Base-by-base conservation (phyloP, 64 coral and sea anemone species). In the Acropora tenuis region DNA sequence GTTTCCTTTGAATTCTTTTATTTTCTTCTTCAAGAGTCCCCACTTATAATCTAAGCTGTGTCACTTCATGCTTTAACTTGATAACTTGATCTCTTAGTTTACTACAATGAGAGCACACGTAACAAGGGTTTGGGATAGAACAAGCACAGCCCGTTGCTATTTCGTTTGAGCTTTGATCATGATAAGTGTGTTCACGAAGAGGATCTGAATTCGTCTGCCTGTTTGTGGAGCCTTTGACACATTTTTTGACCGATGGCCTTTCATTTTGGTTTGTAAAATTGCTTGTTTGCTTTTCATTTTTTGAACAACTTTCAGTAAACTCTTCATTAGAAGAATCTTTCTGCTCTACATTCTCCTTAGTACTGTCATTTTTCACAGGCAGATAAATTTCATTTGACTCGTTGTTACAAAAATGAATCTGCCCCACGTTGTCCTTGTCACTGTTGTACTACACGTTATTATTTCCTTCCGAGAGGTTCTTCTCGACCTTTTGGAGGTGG, bases 251-350 rank as follows among this genome's bases (percentile, higher is more conserved):
- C 49, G 69, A 74, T 76, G 73, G 68, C 74, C 73, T 88, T 88
- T 88, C 86, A 88, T 67, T 88, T 59, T 88, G 86, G 74, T 41
- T 76, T 88, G 74, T 69, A 88, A 74, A 69, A 88, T 87, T 88
- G 67, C 13, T 40, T 88, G 71, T 88, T 88, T 88, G 69, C 10
- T 45, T 88, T 68, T 88, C 86, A 75, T 9, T 88, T 88, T 88
- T 75, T 47, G 76, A 20, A 69, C 10, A 17, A 88, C 57, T 58
- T 47, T 16, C 50, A 88, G 44, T 58, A 57, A 58, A 58, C 4
- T 80, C 5, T 80, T 80, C 2, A 47, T 58, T 80, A 30, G 49
- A 88, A 88, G 19, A 88, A 88, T 88, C 86, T 69, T 74, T 88
- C 48, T 76, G 86, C 42, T 88, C 71, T 72, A 88, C 86, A 76